These are phyloP conservation scores for Elysia crispata DNA, from an alignment of 2,888 invertebrate species.

Conservation along the genomic window DNA sequence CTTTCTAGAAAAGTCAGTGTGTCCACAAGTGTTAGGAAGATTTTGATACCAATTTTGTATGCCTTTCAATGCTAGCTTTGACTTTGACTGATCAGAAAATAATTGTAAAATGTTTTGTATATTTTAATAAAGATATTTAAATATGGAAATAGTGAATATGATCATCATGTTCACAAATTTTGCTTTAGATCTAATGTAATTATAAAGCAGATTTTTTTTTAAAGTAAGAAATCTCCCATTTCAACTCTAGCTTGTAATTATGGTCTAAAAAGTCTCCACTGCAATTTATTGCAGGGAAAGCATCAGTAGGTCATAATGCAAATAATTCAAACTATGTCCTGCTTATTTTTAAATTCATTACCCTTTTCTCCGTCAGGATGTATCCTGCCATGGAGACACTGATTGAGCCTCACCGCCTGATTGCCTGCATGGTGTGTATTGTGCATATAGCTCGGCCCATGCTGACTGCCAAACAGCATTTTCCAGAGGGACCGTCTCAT, in stretches of 20 bases:
- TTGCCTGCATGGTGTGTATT: conserved; percentile 78
- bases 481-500: conserved; percentile 85
- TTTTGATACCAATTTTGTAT: no score
- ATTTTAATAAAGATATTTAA: not conserved
- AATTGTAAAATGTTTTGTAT: not conserved
- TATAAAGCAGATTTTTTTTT: no score
- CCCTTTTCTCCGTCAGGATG: conserved; percentile 77
- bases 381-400: conserved; percentile 89
- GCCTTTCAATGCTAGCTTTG: no score
- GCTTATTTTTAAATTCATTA: not conserved
- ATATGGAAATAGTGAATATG: no score
- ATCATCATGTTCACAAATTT: no score
- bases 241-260: no score
- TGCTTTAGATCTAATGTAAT: no score
- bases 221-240: no score
- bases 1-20: conserved; percentile 84
- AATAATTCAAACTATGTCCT: not conserved
- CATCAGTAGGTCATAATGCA: no score
- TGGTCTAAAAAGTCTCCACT: no score
- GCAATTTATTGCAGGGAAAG: no score
- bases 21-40: not conserved
- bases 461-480: conserved; percentile 79
- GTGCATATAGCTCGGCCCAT: conserved; percentile 77
- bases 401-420: conserved; percentile 88
- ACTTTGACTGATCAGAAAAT: no score